Evolutionary conservation across 53 echinoderm and acorn worm species (phyloP).

Genomic region (Echinarachnius parma): DNA sequence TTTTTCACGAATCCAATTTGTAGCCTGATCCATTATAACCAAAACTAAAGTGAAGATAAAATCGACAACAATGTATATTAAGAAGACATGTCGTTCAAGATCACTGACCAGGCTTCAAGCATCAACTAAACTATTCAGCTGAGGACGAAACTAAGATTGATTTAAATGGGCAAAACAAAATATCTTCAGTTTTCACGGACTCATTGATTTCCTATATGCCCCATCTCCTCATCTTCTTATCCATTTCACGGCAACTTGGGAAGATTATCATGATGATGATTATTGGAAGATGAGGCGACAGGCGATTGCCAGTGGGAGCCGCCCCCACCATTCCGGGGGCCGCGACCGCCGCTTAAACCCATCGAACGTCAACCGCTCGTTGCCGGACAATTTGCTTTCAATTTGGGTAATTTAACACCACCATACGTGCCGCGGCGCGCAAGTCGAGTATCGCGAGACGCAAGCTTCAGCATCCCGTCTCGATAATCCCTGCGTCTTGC

Average conservation of each 20-base stretch:
- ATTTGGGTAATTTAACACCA: constrained; percentile 16
- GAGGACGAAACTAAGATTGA: too few species aligned
- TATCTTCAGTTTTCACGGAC: neutral
- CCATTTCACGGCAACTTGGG: constrained; percentile 8
- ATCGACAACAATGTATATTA: too few species aligned
- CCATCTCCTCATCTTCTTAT: neutral
- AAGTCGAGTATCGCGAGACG: neutral
- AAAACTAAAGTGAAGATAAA: too few species aligned
- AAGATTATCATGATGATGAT: too few species aligned
- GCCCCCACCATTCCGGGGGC: constrained; percentile 1
- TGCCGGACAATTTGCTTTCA: constrained; percentile 29
- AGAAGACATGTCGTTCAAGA: too few species aligned
- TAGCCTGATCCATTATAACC: too few species aligned
- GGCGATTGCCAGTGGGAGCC: constrained; percentile 5
- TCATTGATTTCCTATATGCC: neutral
- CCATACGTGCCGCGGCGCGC: neutral
- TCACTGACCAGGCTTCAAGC: too few species aligned
- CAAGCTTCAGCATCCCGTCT: neutral
- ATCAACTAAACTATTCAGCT: too few species aligned
- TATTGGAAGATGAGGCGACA: constrained; percentile 16
- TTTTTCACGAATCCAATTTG: too few species aligned
- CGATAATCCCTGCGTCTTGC: too few species aligned
- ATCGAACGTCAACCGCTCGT: constrained; percentile 29
- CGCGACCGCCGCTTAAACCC: neutral
- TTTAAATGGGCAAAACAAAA: too few species aligned